Base-by-base conservation (phyloP, 2,113 vertebrate genomes). In the Pao palembangensis region DNA sequence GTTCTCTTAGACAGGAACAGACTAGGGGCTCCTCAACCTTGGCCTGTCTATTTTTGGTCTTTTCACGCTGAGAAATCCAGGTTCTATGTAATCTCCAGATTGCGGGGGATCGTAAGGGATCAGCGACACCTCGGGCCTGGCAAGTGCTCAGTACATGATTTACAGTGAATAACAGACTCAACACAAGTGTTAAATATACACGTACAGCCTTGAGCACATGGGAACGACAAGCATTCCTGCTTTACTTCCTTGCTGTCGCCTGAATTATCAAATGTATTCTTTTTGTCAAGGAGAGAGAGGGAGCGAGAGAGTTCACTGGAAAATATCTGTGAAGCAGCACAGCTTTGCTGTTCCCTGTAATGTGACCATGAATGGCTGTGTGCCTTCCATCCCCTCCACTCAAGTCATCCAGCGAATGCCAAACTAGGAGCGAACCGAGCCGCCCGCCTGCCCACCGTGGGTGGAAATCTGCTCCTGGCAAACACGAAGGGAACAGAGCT, bases 381-480 rank as follows among this genome's bases (percentile, higher is more conserved):
- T 75, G 79, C 83, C 71, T 72, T 77, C 58, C 57, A 71, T 78
- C 55, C 78, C 73, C 51, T 76, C 79, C 66, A 61, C 68, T 70
- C 69, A 69, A 80, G 58, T 81, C 79, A 67, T 66, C 76, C 78
- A 67, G 20, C 75, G 79, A 86, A 78, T 82, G 85, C 84, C 85
- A 86, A 64, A 75, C 73, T 41, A 58, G 50, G 68, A 77, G 80
- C 80, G 78, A 76, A 57, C 51, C 38, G 41, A 76, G 71, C 59
- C 43, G 71, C 67, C 70, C 64, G 78, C 80, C 77, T 71, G 70
- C 82, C 79, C 83, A 72, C 81, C 69, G 91, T 90, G 91, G 90
- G 89, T 87, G 90, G 83, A 89, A 85, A 87, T 61, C 78, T 87
- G 85, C 86, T 87, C 80, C 80, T 85, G 84, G 83, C 85, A 86